Percentiles rank a stretch among this genome's conserved stretches.
phyloP scores from a whole-genome alignment of 2,888 invertebrate genomes.

The Chymomyza fuscimana region DNA sequence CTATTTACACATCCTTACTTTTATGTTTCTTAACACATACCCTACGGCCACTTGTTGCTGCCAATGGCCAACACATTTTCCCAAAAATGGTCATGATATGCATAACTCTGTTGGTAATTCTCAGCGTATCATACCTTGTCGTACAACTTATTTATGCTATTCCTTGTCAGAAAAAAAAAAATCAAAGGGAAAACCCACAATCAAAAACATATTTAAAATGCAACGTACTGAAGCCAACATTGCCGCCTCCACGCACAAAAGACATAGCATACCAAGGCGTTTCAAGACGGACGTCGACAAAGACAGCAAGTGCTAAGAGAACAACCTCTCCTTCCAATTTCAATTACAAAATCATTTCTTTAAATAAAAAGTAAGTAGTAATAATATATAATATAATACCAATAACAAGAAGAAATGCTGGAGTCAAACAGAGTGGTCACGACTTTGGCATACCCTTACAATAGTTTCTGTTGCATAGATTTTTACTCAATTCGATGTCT shows the following conservation, averaged over 20 bases:
- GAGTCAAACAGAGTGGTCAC: not conserved
- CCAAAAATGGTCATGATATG: conserved; percentile 61
- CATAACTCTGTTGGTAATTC: conserved; percentile 44
- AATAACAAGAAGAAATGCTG: conserved; percentile 8
- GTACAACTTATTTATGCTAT: not conserved
- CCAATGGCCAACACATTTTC: conserved; percentile 42
- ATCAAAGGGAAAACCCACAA: conserved; percentile 14
- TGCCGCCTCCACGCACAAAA: conserved; percentile 1
- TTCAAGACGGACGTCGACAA: conserved; percentile 65
- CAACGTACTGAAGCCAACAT: conserved; percentile 72
- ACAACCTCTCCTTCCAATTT: conserved; percentile 28
- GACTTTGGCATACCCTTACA: not conserved
- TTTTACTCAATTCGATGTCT: too few relatives aligned
- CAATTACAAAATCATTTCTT: conserved; percentile 66
- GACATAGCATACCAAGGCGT: conserved; percentile 60
- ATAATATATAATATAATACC: conserved; percentile 50
- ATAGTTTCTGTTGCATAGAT: too few relatives aligned
- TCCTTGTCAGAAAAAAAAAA: conserved; percentile 28
- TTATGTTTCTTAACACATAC: not conserved
- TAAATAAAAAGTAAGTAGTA: conserved; percentile 50
- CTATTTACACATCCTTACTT: too few relatives aligned
- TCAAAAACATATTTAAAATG: conserved; percentile 66
- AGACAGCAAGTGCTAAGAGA: conserved; percentile 4
- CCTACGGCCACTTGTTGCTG: not conserved
- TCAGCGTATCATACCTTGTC: conserved; percentile 6